phyloP scores from a whole-genome alignment of 2,888 invertebrate species.

The Meliscaeva auricollis region DNA sequence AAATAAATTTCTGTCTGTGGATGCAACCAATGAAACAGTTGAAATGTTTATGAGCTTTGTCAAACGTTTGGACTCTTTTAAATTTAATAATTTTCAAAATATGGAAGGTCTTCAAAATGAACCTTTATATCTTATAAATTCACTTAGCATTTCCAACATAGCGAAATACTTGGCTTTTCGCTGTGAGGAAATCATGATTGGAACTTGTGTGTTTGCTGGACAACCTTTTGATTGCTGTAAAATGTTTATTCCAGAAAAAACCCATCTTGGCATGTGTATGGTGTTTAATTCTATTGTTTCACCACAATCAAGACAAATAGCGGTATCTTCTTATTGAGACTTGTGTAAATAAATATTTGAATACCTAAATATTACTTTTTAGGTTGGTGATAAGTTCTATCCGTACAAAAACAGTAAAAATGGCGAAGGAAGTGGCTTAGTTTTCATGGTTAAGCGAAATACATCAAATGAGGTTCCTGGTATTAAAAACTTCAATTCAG shows the following conservation, averaged over 20 bases:
- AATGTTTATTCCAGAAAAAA: constrained; percentile 83
- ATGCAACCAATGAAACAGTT: constrained; percentile 72
- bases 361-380: background rate
- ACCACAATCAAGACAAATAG: constrained; percentile 79
- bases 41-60: constrained; percentile 78
- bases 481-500: background rate
- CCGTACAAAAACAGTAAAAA: constrained; percentile 79
- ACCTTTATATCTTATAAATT: constrained; percentile 62
- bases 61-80: constrained; percentile 76
- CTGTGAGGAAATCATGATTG: constrained; percentile 83
- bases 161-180: constrained; percentile 79
- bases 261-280: constrained; percentile 84
- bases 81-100: constrained; percentile 77
- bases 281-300: constrained; percentile 84
- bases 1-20: constrained; percentile 78
- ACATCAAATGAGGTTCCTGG: constrained; percentile 67
- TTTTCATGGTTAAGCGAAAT: constrained; percentile 77
- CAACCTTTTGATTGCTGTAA: constrained; percentile 83
- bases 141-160: constrained; percentile 78
- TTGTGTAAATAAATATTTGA: background rate
- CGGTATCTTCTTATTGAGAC: constrained; percentile 51
- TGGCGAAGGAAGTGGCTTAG: constrained; percentile 81
- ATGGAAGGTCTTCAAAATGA: constrained; percentile 71
- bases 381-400: constrained; percentile 78
- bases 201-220: constrained; percentile 83